Evolutionary conservation across 2,797 vertebrate genomes (phyloP), one percentile per base, ranked within the genome.

Genomic region (Enteromius mattozi): DNA sequence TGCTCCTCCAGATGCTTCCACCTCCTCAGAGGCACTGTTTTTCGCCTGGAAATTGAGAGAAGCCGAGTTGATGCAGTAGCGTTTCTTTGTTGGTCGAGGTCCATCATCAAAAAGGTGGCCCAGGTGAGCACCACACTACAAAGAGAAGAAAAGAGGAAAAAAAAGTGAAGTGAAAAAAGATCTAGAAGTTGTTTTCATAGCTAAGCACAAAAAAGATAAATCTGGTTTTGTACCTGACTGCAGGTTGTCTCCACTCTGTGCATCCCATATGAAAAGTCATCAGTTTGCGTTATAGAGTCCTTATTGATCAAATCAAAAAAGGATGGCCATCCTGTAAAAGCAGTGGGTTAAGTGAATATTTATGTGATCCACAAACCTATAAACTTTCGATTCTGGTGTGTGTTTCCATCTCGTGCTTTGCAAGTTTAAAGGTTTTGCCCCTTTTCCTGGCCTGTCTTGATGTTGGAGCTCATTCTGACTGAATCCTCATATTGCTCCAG

Each of bases 81-180:
- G 96, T 89, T 97, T 99, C 83, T 97, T 96, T 6, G 97, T 98
- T 70, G 98, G 98, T 85, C 90, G 95, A 69, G 98, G 98, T 75
- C 98, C 98, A 4, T 99, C 98, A 0, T 99, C 98, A 87, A 99
- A 99, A 91, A 99, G 93, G 91, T 99, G 98, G 72, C 98, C 98
- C 77, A 99, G 96, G 89, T 99, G 98, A 91, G 97, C 96, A 0
- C 98, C 98, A 65, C 98, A 99, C 98, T 99, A 94, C 84, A 95
- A 95, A 71, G 87, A 37, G 2, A 54, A 6, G 30, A 37, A 14
- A 14, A 13, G n/a, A n/a, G n/a, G n/a, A n/a, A n/a, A n/a, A n/a
- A n/a, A n/a, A n/a, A n/a, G n/a, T n/a, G n/a, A 6, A 24, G 66
- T 61, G 17, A 33, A n/a, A 0, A 45, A 21, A 30, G 19, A 35